These are phyloP conservation scores for Pseudorectes ferrugineus DNA, from an alignment of 2,113 vertebrate genomes.

Conservation along the genomic window DNA sequence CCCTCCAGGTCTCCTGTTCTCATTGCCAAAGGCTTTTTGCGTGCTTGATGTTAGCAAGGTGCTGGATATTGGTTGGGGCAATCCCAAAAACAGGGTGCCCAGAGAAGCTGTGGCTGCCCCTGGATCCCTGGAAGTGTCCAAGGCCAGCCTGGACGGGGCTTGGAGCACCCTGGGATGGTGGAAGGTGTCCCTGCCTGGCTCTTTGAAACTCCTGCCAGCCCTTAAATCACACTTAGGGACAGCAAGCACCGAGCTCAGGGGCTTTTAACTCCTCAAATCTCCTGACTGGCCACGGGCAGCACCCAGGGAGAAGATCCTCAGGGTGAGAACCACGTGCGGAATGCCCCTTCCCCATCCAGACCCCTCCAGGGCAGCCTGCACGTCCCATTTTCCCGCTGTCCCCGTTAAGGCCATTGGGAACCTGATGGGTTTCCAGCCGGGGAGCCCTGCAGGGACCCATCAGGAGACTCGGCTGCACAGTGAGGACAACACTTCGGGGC, in stretches of 20 bases:
- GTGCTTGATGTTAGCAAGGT: neutral
- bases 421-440: neutral
- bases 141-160: neutral
- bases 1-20: neutral
- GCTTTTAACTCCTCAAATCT: neutral
- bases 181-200: neutral
- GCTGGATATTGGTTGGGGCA: neutral
- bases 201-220: neutral
- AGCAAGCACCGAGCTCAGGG: neutral
- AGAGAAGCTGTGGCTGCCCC: neutral
- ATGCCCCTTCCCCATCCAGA: fast-evolving
- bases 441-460: neutral
- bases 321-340: fast-evolving
- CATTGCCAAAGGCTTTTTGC: neutral
- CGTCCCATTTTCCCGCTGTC: neutral
- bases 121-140: neutral
- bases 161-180: neutral
- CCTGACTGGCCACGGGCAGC: fast-evolving
- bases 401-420: neutral
- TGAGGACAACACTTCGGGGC: neutral
- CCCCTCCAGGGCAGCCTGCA: neutral
- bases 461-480: neutral
- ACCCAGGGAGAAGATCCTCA: neutral
- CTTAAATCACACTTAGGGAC: neutral
- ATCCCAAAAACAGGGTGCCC: neutral